Evolutionary conservation across 2,113 vertebrate genomes (phyloP).

Genomic region (Stomatorhinus ivindoensis): DNA sequence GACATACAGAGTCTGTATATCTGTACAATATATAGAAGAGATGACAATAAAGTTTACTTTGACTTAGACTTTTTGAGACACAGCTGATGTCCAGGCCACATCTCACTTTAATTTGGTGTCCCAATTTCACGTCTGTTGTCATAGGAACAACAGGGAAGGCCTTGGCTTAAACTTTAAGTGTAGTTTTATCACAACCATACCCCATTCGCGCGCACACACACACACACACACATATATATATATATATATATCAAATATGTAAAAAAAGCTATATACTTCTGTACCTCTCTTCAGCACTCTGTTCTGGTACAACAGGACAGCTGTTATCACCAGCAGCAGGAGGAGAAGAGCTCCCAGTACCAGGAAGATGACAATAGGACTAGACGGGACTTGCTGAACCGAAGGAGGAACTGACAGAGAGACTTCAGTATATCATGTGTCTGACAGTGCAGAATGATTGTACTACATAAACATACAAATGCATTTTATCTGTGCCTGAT

Average conservation of each 20-base stretch:
- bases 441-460: background rate
- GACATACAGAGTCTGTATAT: background rate
- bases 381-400: background rate
- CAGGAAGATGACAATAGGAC: background rate
- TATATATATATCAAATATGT: too few relatives aligned
- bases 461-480: background rate
- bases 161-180: too few relatives aligned
- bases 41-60: too few relatives aligned
- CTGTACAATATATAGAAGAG: too few relatives aligned
- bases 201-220: too few relatives aligned
- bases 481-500: background rate
- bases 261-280: background rate
- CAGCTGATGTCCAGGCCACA: background rate
- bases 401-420: background rate
- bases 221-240: too few relatives aligned
- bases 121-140: too few relatives aligned
- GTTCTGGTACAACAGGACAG: background rate
- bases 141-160: too few relatives aligned
- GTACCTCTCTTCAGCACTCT: slow-evolving; percentile 7
- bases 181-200: too few relatives aligned
- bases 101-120: background rate
- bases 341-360: background rate
- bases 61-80: too few relatives aligned
- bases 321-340: background rate
- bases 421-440: background rate